Conservation (phyloP, 2,113 vertebrate genomes). For the Psittacus erithacus region DNA sequence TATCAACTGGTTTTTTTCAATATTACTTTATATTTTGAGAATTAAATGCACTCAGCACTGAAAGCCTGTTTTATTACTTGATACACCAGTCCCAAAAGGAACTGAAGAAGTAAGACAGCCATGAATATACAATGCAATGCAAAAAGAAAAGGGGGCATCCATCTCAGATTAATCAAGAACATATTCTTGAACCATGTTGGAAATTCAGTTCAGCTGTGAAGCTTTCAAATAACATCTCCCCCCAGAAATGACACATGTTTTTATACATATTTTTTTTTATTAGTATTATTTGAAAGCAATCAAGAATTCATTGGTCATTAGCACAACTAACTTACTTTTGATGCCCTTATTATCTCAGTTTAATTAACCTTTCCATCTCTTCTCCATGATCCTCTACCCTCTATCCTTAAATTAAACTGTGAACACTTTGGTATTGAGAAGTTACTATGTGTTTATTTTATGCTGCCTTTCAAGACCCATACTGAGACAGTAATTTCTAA, state of each 20-base stretch:
- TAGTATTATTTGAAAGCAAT: not conserved
- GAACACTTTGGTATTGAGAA: not conserved
- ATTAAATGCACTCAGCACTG: not conserved
- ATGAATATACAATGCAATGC: not conserved
- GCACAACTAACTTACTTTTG: not conserved
- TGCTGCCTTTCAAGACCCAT: not conserved
- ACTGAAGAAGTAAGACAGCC: not conserved
- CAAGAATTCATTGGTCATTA: not conserved
- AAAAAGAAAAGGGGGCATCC: not conserved
- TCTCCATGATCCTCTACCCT: not conserved
- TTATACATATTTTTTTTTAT: not conserved
- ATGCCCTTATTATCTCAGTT: not conserved
- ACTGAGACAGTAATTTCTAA: not conserved
- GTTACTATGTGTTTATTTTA: not conserved
- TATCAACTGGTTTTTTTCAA: not conserved
- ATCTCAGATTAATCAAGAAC: not conserved
- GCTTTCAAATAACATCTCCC: not conserved
- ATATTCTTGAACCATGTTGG: not conserved
- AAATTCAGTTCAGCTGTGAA: not conserved
- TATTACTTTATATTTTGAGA: not conserved
- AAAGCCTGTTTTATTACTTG: not conserved
- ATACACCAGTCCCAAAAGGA: not conserved
- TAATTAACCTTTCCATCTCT: not conserved
- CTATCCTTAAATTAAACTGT: not conserved
- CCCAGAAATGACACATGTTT: not conserved